phyloP scores from a whole-genome alignment of 2,888 invertebrate species.

The Pseudococcus viburni region DNA sequence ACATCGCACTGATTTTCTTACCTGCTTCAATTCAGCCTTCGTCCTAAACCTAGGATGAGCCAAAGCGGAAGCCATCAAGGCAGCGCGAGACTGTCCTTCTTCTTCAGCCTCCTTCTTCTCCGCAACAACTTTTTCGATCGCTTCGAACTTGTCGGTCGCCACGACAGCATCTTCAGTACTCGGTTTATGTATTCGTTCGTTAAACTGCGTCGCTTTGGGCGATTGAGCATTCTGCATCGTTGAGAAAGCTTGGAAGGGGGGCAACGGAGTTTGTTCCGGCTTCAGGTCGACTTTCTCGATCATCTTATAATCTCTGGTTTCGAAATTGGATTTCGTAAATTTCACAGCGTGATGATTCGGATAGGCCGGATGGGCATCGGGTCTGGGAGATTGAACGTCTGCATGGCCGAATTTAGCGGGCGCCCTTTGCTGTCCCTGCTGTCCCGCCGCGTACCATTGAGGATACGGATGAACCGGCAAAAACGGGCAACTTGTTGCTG shows the following conservation, averaged over 20 bases:
- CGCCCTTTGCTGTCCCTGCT: conserved; percentile 17
- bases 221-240: not conserved
- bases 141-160: not conserved
- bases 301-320: conserved; percentile 22
- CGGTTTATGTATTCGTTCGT: not conserved
- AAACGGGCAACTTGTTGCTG: conserved; percentile 69
- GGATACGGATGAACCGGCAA: conserved; percentile 54
- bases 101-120: conserved; percentile 34
- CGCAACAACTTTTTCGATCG: not conserved
- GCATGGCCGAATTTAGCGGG: not conserved
- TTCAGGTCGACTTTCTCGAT: conserved; percentile 52
- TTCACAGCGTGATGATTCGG: conserved; percentile 1
- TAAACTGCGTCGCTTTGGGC: not conserved
- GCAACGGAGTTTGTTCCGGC: conserved; percentile 33
- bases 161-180: not conserved
- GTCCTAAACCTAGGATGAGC: conserved; percentile 81
- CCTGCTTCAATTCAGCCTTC: conserved; percentile 84
- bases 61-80: conserved; percentile 57
- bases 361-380: not conserved
- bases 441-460: conserved; percentile 55
- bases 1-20: no score
- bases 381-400: not conserved
- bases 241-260: conserved; percentile 37
- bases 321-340: conserved; percentile 23
- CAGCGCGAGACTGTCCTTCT: conserved; percentile 35